Conservation (phyloP, 2,888 invertebrate genomes). For the Idaea biselata region DNA sequence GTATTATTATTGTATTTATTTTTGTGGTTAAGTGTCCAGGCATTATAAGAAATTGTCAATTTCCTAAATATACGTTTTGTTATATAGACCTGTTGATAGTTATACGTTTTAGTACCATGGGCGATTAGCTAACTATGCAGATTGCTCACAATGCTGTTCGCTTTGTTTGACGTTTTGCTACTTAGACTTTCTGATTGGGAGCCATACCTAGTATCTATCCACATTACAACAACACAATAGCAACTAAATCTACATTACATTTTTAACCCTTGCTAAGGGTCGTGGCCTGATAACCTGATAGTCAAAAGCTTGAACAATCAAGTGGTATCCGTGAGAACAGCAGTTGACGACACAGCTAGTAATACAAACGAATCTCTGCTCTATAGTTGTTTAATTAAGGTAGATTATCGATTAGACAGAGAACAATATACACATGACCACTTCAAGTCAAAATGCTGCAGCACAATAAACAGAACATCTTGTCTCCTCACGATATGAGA, state of each 20-base stretch:
- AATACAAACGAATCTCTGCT: constrained; percentile 7
- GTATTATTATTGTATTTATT: too few relatives aligned
- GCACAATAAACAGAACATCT: constrained; percentile 37
- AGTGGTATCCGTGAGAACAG: constrained; percentile 69
- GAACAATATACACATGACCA: constrained; percentile 21
- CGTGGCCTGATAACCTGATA: constrained; percentile 70
- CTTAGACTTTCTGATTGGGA: too few relatives aligned
- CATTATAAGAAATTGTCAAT: too few relatives aligned
- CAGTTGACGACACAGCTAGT: constrained; percentile 31
- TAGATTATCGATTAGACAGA: constrained; percentile 11
- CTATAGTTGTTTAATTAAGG: constrained; percentile 9
- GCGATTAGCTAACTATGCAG: too few relatives aligned
- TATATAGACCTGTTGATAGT: too few relatives aligned
- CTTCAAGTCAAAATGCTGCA: constrained; percentile 44
- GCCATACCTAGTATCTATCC: neutral
- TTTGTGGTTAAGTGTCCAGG: too few relatives aligned
- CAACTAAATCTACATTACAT: neutral
- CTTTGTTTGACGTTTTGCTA: too few relatives aligned
- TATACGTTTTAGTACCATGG: too few relatives aligned
- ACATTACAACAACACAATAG: neutral
- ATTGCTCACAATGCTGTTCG: too few relatives aligned
- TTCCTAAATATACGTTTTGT: too few relatives aligned
- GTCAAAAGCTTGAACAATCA: constrained; percentile 73
- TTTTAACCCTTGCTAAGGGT: constrained; percentile 43
- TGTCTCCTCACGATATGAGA: constrained; percentile 46